Evolutionary conservation across 2,797 vertebrate species (phyloP).

Genomic region (Ceryle rudis): DNA sequence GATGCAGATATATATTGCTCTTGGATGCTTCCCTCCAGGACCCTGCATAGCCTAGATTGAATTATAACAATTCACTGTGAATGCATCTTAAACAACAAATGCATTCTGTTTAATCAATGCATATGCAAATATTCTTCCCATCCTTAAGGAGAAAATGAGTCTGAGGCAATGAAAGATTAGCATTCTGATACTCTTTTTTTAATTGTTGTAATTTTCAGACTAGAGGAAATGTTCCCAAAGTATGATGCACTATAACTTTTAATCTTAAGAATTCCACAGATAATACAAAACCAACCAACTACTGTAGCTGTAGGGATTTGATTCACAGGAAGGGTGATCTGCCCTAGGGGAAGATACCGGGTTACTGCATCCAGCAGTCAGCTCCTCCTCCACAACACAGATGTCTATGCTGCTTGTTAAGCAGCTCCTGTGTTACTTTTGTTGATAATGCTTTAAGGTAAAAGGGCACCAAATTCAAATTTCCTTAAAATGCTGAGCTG

Average conservation of each 20-base stretch:
- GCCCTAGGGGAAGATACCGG: neutral
- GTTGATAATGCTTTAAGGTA: neutral
- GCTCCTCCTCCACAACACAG: neutral
- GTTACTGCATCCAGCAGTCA: neutral
- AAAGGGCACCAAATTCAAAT: neutral
- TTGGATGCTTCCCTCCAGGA: slow-evolving; percentile 8
- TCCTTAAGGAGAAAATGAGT: neutral
- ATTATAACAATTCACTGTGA: slow-evolving; percentile 22
- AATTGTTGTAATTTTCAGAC: neutral
- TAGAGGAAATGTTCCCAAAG: neutral
- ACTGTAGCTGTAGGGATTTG: neutral
- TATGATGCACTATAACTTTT: neutral
- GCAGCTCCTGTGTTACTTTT: neutral
- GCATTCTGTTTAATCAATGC: neutral
- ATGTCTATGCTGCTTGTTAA: neutral
- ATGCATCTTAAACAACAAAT: slow-evolving; percentile 35
- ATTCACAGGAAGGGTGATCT: neutral
- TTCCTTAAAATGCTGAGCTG: neutral
- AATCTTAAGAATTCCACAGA: neutral
- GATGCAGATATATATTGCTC: neutral
- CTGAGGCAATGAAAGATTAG: neutral
- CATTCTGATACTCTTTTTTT: neutral
- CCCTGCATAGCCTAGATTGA: slow-evolving; percentile 13
- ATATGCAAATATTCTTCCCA: slow-evolving; percentile 5
- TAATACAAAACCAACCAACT: neutral